Conservation (phyloP, 2,797 vertebrate genomes). For the Gallinago nigripennis region DNA sequence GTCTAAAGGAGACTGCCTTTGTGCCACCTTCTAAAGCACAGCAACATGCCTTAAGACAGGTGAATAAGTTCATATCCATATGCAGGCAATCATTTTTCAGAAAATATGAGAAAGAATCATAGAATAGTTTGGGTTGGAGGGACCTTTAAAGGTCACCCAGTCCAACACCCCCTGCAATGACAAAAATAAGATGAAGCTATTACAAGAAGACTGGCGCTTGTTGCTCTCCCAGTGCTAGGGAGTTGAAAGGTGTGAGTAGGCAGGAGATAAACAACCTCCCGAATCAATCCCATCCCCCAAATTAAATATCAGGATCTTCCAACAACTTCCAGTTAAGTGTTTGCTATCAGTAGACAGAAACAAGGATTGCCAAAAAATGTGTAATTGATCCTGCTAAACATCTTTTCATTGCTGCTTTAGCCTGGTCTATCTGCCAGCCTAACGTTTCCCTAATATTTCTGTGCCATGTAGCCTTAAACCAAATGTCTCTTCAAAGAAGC, state of each 20-base stretch:
- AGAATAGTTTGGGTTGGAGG: background rate
- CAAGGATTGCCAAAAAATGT: background rate
- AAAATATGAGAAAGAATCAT: background rate
- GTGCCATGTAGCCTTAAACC: background rate
- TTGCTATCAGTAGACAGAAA: background rate
- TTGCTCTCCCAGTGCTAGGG: background rate
- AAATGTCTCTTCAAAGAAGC: background rate
- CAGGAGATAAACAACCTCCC: background rate
- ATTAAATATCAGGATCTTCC: background rate
- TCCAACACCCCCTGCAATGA: background rate
- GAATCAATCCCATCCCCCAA: background rate
- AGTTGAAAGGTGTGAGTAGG: background rate
- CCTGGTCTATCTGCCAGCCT: background rate
- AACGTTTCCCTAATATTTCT: background rate
- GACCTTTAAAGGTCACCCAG: background rate
- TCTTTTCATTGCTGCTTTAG: background rate
- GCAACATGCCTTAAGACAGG: background rate
- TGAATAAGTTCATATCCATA: accelerated
- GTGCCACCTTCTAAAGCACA: background rate
- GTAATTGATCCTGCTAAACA: background rate
- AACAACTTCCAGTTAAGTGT: background rate
- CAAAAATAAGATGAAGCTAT: background rate
- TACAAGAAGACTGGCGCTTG: background rate
- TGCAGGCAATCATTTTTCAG: background rate
- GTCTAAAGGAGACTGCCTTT: background rate